Evolutionary conservation across 2,797 vertebrate genomes (phyloP).

Genomic region (Bradypodion ventrale): DNA sequence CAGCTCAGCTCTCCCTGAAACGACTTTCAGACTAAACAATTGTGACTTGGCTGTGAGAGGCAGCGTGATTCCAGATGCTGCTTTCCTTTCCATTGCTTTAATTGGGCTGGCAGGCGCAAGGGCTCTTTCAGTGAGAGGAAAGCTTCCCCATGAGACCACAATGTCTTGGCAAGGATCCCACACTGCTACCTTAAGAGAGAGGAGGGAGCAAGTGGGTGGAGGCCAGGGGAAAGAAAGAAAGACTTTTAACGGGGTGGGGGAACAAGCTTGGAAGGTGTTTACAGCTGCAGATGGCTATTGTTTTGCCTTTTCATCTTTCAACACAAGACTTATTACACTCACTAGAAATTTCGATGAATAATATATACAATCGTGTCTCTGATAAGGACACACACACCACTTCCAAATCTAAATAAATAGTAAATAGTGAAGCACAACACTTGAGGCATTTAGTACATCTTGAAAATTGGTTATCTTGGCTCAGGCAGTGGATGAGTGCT

Average conservation of each 20-base stretch:
- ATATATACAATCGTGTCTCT: neutral
- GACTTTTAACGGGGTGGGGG: constrained; percentile 51
- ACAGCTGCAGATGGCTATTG: constrained; percentile 72
- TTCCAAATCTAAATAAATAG: neutral
- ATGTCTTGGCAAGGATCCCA: constrained; percentile 78
- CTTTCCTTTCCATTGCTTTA: constrained; percentile 82
- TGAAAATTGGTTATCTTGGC: neutral
- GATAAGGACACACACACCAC: neutral
- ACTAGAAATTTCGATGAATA: constrained; percentile 4
- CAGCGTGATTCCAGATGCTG: constrained; percentile 93
- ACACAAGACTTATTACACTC: constrained; percentile 51
- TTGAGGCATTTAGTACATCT: neutral
- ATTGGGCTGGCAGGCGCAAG: constrained; percentile 86
- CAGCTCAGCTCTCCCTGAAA: constrained; percentile 75
- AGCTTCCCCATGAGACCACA: constrained; percentile 79
- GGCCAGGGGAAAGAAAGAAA: constrained; percentile 64
- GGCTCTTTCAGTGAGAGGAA: constrained; percentile 82
- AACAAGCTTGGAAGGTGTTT: constrained; percentile 74
- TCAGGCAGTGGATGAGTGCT: neutral
- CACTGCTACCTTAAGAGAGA: constrained; percentile 77
- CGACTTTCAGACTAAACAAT: constrained; percentile 96
- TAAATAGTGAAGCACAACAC: neutral
- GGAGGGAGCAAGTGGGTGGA: constrained; percentile 27
- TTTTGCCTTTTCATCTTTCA: constrained; percentile 43
- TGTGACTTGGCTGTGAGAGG: constrained; percentile 92